Evolutionary conservation across 2,113 vertebrate species (phyloP), one percentile per base, ranked within the genome.

Genomic region (Gyps fulvus): DNA sequence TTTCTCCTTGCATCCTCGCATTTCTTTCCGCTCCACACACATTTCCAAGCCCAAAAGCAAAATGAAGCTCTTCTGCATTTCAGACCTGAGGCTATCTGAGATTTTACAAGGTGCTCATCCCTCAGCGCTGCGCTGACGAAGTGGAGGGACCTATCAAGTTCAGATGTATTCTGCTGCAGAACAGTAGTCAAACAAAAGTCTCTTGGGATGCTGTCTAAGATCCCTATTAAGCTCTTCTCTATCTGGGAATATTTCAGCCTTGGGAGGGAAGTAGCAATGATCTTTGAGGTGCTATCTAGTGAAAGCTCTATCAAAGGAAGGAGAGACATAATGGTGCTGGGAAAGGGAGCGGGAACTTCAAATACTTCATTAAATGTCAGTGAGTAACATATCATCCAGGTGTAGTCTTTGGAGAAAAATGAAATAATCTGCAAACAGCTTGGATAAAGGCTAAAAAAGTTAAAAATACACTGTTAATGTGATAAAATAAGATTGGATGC

Each of bases 371-470:
- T 85, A 62, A 65, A 77, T 63, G 55, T 42, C 26, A 42, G 74
- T 43, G 95, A 96, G 94, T 87, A 79, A 63, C 38, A 0, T 36
- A 63, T 87, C 84, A 92, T 66, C 94, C 31, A 69, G 97, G 95
- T 81, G 81, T 84, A 95, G 95, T 83, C 94, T 81, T 78, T 36
- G 83, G 93, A 93, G 94, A 40, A 93, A 89, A 94, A 58, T 80
- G 85, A 98, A 98, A 97, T 95, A 85, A 97, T 95, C 95, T 96
- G 95, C 95, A 97, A 96, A 94, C 89, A 96, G 66, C 84, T 95
- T 66, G 26, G 88, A 70, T 67, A 90, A 91, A 96, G 83, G 49
- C 10, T 90, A 86, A 97, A 84, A 95, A 78, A 62, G 92, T 96
- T 72, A 81, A 89, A 96, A 94, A 96, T 94, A 92, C 85, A 76